Conservation (phyloP, 2,797 vertebrate species). For the Perdix hodgsoniae region DNA sequence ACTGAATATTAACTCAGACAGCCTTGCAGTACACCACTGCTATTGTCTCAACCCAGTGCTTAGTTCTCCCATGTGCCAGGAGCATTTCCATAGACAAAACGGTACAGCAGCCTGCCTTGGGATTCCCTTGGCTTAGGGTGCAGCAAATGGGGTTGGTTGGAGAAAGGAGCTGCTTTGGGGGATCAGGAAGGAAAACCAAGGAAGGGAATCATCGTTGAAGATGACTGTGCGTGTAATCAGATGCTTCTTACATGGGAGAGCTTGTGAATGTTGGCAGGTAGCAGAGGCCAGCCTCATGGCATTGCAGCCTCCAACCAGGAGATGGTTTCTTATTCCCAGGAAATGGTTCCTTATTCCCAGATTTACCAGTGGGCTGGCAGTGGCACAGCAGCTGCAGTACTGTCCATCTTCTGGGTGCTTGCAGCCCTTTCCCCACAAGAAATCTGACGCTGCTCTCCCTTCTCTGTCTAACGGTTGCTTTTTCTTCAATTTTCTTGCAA, state of each 20-base stretch:
- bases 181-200: not conserved
- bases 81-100: not conserved
- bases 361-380: not conserved
- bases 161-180: not conserved
- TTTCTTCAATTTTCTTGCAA: not conserved
- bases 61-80: rapidly evolving
- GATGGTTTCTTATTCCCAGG: not conserved
- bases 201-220: rapidly evolving
- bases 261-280: not conserved
- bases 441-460: not conserved
- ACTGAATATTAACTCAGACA: slow-evolving; percentile 13
- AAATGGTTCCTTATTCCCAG: not conserved
- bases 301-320: not conserved
- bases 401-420: not conserved
- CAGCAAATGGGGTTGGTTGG: rapidly evolving
- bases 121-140: not conserved
- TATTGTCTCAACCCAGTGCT: not conserved
- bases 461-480: not conserved
- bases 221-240: rapidly evolving
- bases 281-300: not conserved
- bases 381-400: not conserved
- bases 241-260: not conserved
- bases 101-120: rapidly evolving
- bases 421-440: not conserved
- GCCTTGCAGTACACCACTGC: not conserved